These are phyloP conservation scores for Apolygus lucorum DNA, from an alignment of 1,140 invertebrate species.

Conservation along the genomic window DNA sequence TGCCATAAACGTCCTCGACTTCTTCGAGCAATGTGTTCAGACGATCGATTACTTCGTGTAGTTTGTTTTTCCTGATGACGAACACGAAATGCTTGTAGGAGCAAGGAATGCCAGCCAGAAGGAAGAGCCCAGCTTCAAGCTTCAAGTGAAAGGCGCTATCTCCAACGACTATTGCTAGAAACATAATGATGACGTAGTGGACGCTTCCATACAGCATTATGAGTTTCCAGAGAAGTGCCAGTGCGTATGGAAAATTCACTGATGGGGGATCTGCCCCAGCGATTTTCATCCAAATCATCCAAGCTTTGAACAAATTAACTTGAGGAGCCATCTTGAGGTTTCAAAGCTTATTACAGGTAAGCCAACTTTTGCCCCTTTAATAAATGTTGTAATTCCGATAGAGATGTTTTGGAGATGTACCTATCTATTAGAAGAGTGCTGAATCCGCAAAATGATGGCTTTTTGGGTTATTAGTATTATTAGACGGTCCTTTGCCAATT, in stretches of 20 bases:
- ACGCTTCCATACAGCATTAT: not conserved
- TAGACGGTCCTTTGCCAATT: too few species aligned
- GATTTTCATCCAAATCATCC: not conserved
- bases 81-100: not conserved
- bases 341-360: too few species aligned
- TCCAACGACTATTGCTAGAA: not conserved
- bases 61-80: not conserved
- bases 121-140: not conserved
- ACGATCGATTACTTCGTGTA: not conserved
- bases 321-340: conserved; percentile 1
- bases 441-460: too few species aligned
- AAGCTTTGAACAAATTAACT: not conserved
- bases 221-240: not conserved
- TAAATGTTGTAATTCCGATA: too few species aligned
- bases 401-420: too few species aligned
- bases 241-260: not conserved
- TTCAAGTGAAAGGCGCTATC: not conserved
- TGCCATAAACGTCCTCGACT: not conserved
- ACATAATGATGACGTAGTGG: not conserved
- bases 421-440: too few species aligned
- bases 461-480: too few species aligned
- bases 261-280: not conserved
- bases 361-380: too few species aligned
- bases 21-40: not conserved
- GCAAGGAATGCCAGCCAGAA: not conserved